These are phyloP conservation scores for Acanthopleura granulata DNA, from an alignment of 2,888 invertebrate species.

Conservation along the genomic window DNA sequence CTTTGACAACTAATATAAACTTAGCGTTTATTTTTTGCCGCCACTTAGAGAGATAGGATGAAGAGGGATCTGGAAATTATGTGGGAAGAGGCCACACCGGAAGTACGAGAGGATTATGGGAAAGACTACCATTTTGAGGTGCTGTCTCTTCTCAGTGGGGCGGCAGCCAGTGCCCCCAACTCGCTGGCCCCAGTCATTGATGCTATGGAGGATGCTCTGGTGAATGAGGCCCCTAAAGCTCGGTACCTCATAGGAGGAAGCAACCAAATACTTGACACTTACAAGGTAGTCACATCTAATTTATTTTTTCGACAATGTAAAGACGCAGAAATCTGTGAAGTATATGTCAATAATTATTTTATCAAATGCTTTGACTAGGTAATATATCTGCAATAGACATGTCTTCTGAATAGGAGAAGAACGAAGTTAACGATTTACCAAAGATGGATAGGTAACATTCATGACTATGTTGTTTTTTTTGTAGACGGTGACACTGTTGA, in stretches of 20 bases:
- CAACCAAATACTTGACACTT: constrained; percentile 40
- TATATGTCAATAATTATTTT: too few species aligned
- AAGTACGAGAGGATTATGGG: neutral
- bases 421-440: too few species aligned
- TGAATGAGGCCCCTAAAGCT: constrained; percentile 35
- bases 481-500: neutral
- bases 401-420: too few species aligned
- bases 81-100: constrained; percentile 8
- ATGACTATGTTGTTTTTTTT: too few species aligned
- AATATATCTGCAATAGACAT: too few species aligned
- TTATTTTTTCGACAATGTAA: too few species aligned
- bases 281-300: constrained; percentile 36
- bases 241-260: constrained; percentile 52
- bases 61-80: neutral
- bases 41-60: constrained; percentile 5
- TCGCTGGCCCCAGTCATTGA: constrained; percentile 45
- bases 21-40: neutral
- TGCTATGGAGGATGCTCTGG: constrained; percentile 47
- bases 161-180: constrained; percentile 26
- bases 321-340: too few species aligned
- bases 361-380: too few species aligned
- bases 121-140: constrained; percentile 37
- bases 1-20: too few species aligned
- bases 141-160: constrained; percentile 23
- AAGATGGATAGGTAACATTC: too few species aligned